Evolutionary conservation across 2,797 vertebrate genomes (phyloP).

Genomic region (Phrynocephalus guinanensis): DNA sequence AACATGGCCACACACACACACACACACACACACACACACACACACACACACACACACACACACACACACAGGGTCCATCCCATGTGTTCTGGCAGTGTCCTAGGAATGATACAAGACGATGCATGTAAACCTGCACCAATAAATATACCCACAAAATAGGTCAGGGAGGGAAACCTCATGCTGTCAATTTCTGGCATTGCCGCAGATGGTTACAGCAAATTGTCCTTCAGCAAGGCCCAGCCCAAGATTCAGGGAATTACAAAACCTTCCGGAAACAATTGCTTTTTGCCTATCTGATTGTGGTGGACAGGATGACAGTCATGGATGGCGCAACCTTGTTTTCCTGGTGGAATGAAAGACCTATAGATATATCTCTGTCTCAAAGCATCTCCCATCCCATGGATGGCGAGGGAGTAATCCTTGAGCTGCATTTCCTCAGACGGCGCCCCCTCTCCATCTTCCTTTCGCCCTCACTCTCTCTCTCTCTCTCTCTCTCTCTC

Average conservation of each 20-base stretch:
- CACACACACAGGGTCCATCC: background rate
- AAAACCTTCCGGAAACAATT: constrained; percentile 35
- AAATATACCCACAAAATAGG: background rate
- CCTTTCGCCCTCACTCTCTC: constrained; percentile 25
- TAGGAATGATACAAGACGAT: background rate
- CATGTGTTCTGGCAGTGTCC: background rate
- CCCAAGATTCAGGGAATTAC: constrained; percentile 36
- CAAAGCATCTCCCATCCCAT: constrained; percentile 44
- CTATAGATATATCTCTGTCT: background rate
- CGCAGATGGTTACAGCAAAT: constrained; percentile 1
- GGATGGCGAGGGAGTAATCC: constrained; percentile 43
- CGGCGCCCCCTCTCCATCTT: constrained; percentile 36
- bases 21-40: fast-evolving
- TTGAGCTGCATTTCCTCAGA: constrained; percentile 29
- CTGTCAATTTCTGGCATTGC: background rate
- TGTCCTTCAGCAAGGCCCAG: constrained; percentile 62
- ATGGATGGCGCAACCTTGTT: fast-evolving
- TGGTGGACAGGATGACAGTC: background rate
- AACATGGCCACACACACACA: background rate
- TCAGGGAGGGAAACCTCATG: background rate
- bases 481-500: background rate
- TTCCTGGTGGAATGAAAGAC: background rate
- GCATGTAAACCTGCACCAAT: background rate
- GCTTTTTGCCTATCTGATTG: background rate
- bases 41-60: too few species aligned